phyloP scores from a whole-genome alignment of 2,113 vertebrate genomes.

The Cinclus mexicanus region DNA sequence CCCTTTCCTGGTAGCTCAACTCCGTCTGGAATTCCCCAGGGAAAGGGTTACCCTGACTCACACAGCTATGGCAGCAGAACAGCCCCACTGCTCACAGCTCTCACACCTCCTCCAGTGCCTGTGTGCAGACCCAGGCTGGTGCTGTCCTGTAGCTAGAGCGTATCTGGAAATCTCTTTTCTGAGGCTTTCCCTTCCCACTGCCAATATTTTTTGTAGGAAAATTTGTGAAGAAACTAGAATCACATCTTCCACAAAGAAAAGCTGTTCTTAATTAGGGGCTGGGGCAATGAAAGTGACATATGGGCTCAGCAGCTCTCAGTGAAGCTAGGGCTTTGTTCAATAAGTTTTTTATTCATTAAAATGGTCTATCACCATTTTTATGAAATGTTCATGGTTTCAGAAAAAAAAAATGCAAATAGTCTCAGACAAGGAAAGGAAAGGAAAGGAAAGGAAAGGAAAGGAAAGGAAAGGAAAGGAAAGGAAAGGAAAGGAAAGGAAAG shows the following conservation, averaged over 20 bases:
- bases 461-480: too few species aligned
- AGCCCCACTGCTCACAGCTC: not conserved
- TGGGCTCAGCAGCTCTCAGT: not conserved
- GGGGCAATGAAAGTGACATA: not conserved
- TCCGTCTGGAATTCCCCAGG: not conserved
- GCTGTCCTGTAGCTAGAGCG: not conserved
- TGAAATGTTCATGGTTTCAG: not conserved
- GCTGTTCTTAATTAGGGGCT: not conserved
- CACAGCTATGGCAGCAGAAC: not conserved
- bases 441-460: too few species aligned
- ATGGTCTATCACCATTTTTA: not conserved
- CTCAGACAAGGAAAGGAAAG: not conserved
- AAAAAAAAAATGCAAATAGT: not conserved
- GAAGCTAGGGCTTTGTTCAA: not conserved
- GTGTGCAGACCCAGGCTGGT: accelerated
- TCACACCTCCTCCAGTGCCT: accelerated
- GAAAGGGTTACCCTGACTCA: accelerated
- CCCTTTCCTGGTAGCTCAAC: not conserved
- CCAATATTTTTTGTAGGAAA: not conserved
- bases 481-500: too few species aligned
- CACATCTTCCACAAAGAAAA: not conserved
- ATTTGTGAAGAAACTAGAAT: not conserved
- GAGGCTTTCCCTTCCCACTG: not conserved
- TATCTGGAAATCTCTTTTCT: not conserved
- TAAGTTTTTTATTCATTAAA: not conserved